Evolutionary conservation across 2,888 invertebrate genomes (phyloP), one percentile per base, ranked within the genome.

Genomic region (Acanthoscelides obtectus): DNA sequence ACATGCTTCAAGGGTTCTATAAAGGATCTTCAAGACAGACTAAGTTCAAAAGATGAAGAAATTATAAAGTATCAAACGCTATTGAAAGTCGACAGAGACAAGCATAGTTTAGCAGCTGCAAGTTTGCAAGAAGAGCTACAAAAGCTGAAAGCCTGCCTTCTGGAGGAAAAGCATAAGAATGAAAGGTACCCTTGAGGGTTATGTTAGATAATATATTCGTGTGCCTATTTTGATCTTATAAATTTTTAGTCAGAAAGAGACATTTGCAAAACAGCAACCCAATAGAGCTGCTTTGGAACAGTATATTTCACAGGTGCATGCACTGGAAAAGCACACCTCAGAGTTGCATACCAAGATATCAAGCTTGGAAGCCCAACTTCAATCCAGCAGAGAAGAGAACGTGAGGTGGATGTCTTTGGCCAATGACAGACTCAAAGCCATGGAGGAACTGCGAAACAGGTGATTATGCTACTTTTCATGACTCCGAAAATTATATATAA

Each of bases 341-440:
- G 87, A 87, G 76, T 79, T 88, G 67, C 86, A 87, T 71, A 88
- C 88, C 19, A 85, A 84, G 72, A 81, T 87, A 21, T 85, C 87
- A 4, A 86, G 86, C 27, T 80, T 89, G 0, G 87, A 88, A 72
- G 86, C 87, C 2, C 88, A 89, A 79, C 80, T 90, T 71, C 86
- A 87, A 70, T 84, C 87, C 25, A 86, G 87, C 69, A 83, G 87
- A 73, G 86, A 88, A 79, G 86, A 89, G 77, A 86, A 87, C n/a
- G 87, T 88, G 71, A 87, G 92, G 64, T 93, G 93, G 93, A 90
- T 90, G 80, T 86, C 86, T 67, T 86, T 92, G 76, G 92, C 93
- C 4, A 87, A 89, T 71, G 91, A 92, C 81, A 87, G 92, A 79
- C 83, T 92, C 5, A 85, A 87, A 22, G 90, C 91, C 81, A 90